phyloP scores from a whole-genome alignment of 1,140 invertebrate species.

The Danaus melanippus region DNA sequence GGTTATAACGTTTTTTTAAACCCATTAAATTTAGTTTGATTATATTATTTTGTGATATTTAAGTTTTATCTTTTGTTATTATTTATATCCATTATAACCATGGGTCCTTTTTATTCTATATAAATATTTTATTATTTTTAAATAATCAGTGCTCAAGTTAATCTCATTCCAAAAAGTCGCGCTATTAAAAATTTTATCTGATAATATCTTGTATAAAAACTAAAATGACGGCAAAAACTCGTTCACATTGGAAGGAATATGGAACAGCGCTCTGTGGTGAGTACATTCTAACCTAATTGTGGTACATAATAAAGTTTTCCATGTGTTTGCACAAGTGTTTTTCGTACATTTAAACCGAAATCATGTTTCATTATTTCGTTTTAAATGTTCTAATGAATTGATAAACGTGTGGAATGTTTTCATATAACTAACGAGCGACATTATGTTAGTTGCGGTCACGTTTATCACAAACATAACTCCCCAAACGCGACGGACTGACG shows the following conservation, averaged over 20 bases:
- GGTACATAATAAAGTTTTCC: not conserved
- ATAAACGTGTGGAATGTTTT: slow-evolving; percentile 1
- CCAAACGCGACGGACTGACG: slow-evolving; percentile 16
- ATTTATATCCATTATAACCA: slow-evolving; percentile 56
- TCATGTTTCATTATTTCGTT: too few relatives aligned
- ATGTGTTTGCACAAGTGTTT: slow-evolving; percentile 7
- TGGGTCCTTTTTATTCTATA: slow-evolving; percentile 59
- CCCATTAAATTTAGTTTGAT: slow-evolving; percentile 65
- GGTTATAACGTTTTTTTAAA: slow-evolving; percentile 68
- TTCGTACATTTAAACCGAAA: too few relatives aligned
- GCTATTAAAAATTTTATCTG: slow-evolving; percentile 42
- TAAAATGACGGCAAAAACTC: slow-evolving; percentile 65
- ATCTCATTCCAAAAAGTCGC: slow-evolving; percentile 68
- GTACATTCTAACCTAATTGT: slow-evolving; percentile 60
- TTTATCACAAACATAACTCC: slow-evolving; percentile 23
- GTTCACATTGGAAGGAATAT: slow-evolving; percentile 72
- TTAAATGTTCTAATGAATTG: too few relatives aligned
- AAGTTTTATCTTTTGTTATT: slow-evolving; percentile 62
- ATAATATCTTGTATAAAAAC: slow-evolving; percentile 37
- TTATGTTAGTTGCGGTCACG: slow-evolving; percentile 15
- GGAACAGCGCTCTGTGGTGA: slow-evolving; percentile 70
- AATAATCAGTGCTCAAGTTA: slow-evolving; percentile 66
- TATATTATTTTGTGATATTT: slow-evolving; percentile 69
- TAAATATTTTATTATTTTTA: slow-evolving; percentile 48
- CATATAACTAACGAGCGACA: slow-evolving; percentile 7